Conservation (phyloP, 35 echinoderm and acorn worm species). For the Anneissia japonica region DNA sequence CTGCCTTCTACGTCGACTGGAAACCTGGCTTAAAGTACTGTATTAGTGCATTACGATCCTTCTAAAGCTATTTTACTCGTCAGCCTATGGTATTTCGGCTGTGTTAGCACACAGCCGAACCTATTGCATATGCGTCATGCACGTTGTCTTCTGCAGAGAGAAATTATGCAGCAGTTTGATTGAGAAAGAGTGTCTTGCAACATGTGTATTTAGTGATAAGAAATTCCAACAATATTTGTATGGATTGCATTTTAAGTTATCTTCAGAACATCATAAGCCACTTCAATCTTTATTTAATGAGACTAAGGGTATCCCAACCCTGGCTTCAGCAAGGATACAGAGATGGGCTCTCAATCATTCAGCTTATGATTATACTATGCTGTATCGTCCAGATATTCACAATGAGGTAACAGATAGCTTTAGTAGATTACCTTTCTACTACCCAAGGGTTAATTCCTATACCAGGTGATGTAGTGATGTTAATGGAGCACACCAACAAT, state of each 20-base stretch:
- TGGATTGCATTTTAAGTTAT: too few relatives aligned
- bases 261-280: constrained; percentile 24
- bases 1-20: too few relatives aligned
- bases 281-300: constrained; percentile 28
- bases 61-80: too few relatives aligned
- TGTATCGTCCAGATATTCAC: background rate
- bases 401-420: constrained; percentile 36
- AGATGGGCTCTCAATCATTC: constrained; percentile 42
- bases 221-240: constrained; percentile 11
- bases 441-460: background rate
- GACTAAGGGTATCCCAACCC: background rate
- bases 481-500: background rate
- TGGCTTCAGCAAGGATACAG: constrained; percentile 32
- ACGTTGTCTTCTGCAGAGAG: background rate
- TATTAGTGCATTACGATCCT: too few relatives aligned
- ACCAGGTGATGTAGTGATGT: constrained; percentile 20
- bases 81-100: too few relatives aligned
- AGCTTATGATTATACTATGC: constrained; percentile 39
- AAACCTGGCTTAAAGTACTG: too few relatives aligned
- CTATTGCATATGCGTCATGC: too few relatives aligned
- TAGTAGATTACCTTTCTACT: constrained; percentile 27
- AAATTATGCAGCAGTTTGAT: background rate
- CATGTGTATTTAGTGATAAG: constrained; percentile 10
- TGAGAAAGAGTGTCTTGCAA: background rate
- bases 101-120: too few relatives aligned